Base-by-base conservation (phyloP, 2,797 vertebrate species). In the Thalassophryne amazonica region DNA sequence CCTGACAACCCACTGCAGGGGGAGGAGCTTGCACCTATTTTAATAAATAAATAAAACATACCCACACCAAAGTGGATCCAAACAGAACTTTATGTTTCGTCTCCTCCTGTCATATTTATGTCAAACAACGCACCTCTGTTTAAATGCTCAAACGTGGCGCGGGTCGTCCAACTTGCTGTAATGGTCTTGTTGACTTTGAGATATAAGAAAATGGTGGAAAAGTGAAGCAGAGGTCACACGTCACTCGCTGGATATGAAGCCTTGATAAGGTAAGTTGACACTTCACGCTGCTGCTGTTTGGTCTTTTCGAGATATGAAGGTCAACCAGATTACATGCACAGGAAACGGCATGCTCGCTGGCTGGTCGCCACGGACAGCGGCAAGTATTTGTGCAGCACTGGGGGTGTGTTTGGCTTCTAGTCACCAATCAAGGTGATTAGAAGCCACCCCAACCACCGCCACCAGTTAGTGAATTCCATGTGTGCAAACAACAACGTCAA, bases 361-460 rank as follows among this genome's bases (percentile, higher is more conserved):
- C 34, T 33, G 54, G 56, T 71, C 41, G 3, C 45, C 38, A 6
- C 59, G 61, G 67, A 55, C 36, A 66, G 72, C 38, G 0, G 21
- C 4, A 11, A 39, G 23, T 43, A 23, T 41, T 40, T 29, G 0
- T 7, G 49, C 12, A 3, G 35, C 0, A 15, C 43, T 7, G 12
- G 3, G n/a, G 15, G 19, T 39, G 50, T 37, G 56, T 57, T 62
- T 58, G 71, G 47, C 40, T 12, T 10, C 17, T 9, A 8, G 16
- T 46, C 43, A 19, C 11, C 23, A 11, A 24, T 69, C 43, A 76
- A 76, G 68, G 70, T 76, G 60, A 81, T n/a, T n/a, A n/a, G n/a
- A n/a, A n/a, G n/a, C n/a, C n/a, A n/a, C n/a, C n/a, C n/a, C n/a
- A n/a, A n/a, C n/a, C n/a, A n/a, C n/a, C n/a, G n/a, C n/a, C n/a